These are phyloP conservation scores for Pitangus sulphuratus DNA, from an alignment of 2,797 vertebrate species.

Conservation along the genomic window DNA sequence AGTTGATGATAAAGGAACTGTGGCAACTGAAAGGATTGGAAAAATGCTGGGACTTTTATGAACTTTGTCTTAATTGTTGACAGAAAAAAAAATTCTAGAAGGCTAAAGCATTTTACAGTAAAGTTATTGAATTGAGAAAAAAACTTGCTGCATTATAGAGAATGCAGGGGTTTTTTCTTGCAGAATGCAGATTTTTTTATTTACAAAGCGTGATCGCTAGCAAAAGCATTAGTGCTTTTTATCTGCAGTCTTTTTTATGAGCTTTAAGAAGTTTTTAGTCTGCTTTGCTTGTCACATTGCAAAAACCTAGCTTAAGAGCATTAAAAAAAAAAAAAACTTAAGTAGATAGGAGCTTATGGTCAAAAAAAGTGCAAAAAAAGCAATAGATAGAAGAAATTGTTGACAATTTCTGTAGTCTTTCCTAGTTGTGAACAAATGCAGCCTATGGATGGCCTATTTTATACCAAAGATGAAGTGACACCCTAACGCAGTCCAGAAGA, in stretches of 20 bases:
- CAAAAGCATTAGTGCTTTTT: slow-evolving; percentile 95
- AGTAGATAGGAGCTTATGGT: slow-evolving; percentile 94
- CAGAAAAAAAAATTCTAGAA: slow-evolving; percentile 83
- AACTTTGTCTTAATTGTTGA: slow-evolving; percentile 87
- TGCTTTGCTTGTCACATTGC: slow-evolving; percentile 97
- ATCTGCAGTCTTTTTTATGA: slow-evolving; percentile 98
- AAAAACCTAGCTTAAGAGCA: slow-evolving; percentile 85
- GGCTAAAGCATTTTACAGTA: slow-evolving; percentile 89
- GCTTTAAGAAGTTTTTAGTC: slow-evolving; percentile 97
- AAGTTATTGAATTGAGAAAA: slow-evolving; percentile 82
- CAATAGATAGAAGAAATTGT: slow-evolving; percentile 99
- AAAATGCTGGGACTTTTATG: slow-evolving; percentile 86
- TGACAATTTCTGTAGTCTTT: slow-evolving; percentile 99
- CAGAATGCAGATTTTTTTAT: slow-evolving; percentile 90
- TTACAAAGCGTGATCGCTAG: slow-evolving; percentile 90
- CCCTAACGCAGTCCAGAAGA: slow-evolving; percentile 90
- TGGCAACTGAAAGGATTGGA: slow-evolving; percentile 85
- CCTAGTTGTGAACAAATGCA: slow-evolving; percentile 98
- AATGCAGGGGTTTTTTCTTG: slow-evolving; percentile 87
- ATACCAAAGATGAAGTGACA: slow-evolving; percentile 99
- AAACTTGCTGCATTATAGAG: slow-evolving; percentile 85
- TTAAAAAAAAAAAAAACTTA: slow-evolving; percentile 72
- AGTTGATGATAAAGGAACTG: slow-evolving; percentile 91
- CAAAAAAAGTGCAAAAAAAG: slow-evolving; percentile 90
- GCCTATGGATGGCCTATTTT: slow-evolving; percentile 97